These are phyloP conservation scores for Monodelphis domestica DNA, from an alignment of 2,797 vertebrate genomes.

Conservation along the genomic window DNA sequence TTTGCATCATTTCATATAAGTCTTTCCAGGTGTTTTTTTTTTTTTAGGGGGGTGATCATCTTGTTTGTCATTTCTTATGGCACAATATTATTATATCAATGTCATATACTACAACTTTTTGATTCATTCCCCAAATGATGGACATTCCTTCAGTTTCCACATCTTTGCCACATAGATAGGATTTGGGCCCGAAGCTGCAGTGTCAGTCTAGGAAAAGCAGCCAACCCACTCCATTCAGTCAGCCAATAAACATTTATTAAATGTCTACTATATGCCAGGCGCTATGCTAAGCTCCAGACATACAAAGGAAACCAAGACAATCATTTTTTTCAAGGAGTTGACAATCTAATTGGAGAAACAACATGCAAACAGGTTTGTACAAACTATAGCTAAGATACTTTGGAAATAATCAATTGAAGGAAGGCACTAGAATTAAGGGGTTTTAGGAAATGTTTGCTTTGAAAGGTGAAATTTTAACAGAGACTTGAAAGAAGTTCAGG, in stretches of 20 bases:
- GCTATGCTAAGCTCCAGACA: neutral
- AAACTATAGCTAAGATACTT: neutral
- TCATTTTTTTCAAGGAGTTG: neutral
- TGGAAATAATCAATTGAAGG: neutral
- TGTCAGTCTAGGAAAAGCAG: neutral
- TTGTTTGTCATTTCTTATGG: too few relatives aligned
- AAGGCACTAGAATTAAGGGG: neutral
- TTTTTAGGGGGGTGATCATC: too few relatives aligned
- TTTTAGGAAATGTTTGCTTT: neutral
- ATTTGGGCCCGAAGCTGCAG: neutral
- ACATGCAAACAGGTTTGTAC: neutral
- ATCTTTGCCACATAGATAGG: too few relatives aligned
- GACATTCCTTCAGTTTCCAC: too few relatives aligned
- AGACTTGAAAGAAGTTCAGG: neutral
- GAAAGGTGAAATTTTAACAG: neutral
- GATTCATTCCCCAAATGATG: too few relatives aligned
- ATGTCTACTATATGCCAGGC: neutral
- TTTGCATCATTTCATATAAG: too few relatives aligned
- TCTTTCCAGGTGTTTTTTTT: too few relatives aligned
- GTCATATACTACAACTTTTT: too few relatives aligned
- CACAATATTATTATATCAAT: too few relatives aligned
- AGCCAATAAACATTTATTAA: neutral
- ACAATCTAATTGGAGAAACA: neutral
- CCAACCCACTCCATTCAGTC: neutral
- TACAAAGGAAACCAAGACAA: neutral